phyloP scores from a whole-genome alignment of 2,113 vertebrate genomes.

The Dolichallabes microphthalmus region DNA sequence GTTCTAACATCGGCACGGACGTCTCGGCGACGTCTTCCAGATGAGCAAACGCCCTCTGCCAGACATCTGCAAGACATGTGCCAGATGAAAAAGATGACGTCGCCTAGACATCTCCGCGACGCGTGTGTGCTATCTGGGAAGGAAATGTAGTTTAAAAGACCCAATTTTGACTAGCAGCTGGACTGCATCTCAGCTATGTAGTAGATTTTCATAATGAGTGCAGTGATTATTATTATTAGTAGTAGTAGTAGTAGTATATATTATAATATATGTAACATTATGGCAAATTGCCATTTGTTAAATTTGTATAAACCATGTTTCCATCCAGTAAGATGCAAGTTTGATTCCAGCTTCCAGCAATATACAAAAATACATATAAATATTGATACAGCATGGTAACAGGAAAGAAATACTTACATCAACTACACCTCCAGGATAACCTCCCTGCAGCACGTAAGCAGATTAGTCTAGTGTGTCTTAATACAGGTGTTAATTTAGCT shows the following conservation, averaged over 20 bases:
- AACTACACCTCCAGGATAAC: conserved; percentile 54
- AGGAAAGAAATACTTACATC: neutral
- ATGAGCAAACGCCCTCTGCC: no score
- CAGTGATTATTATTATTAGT: neutral
- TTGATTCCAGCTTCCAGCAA: no score
- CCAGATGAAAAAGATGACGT: no score
- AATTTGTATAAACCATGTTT: neutral
- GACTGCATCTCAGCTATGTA: neutral
- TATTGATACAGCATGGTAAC: neutral
- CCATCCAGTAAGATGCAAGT: neutral
- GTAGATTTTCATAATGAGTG: neutral
- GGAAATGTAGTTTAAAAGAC: neutral
- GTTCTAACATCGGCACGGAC: no score
- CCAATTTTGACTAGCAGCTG: neutral
- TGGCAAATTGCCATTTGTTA: neutral
- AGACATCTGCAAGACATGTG: no score
- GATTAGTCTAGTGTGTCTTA: no score
- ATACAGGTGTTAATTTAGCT: no score
- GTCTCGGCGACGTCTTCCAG: no score
- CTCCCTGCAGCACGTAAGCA: conserved; percentile 53
- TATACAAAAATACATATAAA: neutral
- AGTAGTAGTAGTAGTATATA: no score
- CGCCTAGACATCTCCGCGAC: no score
- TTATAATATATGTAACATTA: no score
- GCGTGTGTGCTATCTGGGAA: no score